These are phyloP conservation scores for Chymomyza procnemis DNA, from an alignment of 2,888 invertebrate genomes.

Conservation along the genomic window DNA sequence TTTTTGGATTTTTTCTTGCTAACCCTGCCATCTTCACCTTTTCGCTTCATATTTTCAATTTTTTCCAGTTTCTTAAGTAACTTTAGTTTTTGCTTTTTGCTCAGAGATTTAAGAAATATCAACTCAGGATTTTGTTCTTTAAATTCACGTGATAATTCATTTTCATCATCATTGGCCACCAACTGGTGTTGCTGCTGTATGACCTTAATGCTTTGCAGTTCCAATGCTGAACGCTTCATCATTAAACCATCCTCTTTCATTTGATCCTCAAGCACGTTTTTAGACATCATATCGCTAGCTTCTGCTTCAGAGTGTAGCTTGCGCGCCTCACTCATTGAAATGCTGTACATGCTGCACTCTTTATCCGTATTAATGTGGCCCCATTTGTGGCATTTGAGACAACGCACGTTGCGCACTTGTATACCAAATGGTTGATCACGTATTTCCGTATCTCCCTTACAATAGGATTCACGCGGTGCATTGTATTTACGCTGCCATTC, in stretches of 20 bases:
- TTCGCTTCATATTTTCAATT: conserved; percentile 80
- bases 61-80: conserved; percentile 88
- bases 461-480: conserved; percentile 98
- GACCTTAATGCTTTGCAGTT: conserved; percentile 80
- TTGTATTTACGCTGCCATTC: conserved; percentile 99
- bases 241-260: conserved; percentile 95
- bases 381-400: conserved; percentile 99
- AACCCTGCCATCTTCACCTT: conserved; percentile 53
- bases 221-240: conserved; percentile 88
- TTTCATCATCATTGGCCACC: conserved; percentile 80
- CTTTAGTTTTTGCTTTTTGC: conserved; percentile 93
- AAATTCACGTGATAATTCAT: conserved; percentile 38
- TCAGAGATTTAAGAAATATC: conserved; percentile 89
- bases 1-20: conserved; percentile 50
- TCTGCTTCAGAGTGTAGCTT: conserved; percentile 83
- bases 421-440: conserved; percentile 99
- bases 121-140: conserved; percentile 82
- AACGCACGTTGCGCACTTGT: conserved; percentile 96
- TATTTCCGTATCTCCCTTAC: conserved; percentile 98
- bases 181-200: conserved; percentile 80
- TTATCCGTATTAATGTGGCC: conserved; percentile 91
- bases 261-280: conserved; percentile 88
- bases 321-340: conserved; percentile 89
- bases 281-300: conserved; percentile 83
- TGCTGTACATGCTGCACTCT: conserved; percentile 95